Evolutionary conservation across 2,797 vertebrate genomes (phyloP).

Genomic region (Enteromius afrohamiltoni): DNA sequence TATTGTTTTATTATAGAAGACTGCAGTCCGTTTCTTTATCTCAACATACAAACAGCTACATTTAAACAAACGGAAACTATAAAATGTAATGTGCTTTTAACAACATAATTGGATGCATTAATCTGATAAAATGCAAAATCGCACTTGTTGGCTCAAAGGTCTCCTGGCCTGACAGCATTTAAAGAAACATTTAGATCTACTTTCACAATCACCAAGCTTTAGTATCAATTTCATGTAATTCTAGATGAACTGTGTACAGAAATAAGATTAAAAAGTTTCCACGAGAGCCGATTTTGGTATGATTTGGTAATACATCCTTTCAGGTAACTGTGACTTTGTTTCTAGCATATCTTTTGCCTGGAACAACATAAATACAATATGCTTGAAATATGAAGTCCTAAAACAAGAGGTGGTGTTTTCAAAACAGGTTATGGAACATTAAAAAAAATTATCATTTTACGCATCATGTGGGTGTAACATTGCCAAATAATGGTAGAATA

Average conservation of each 20-base stretch:
- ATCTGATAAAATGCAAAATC: not conserved
- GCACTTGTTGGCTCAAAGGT: not conserved
- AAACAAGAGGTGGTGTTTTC: not conserved
- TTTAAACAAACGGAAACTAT: not conserved
- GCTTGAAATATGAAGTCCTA: not conserved
- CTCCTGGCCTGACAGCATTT: not conserved
- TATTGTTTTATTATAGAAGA: not conserved
- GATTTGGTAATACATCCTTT: not conserved
- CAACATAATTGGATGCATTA: not conserved
- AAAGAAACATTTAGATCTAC: not conserved
- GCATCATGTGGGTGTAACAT: not conserved
- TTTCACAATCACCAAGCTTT: not conserved
- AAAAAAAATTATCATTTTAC: not conserved
- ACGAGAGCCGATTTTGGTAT: not conserved
- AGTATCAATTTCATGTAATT: not conserved
- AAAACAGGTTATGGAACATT: not conserved
- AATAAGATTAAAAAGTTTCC: not conserved
- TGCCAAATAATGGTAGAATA: not conserved
- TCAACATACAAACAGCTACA: not conserved
- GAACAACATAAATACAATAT: not conserved
- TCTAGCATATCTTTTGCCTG: not conserved
- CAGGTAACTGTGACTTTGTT: not conserved
- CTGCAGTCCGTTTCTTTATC: not conserved
- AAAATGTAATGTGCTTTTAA: not conserved
- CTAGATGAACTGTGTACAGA: not conserved